These are phyloP conservation scores for Odocoileus virginianus DNA, from an alignment of 2,113 vertebrate genomes.

Conservation along the genomic window DNA sequence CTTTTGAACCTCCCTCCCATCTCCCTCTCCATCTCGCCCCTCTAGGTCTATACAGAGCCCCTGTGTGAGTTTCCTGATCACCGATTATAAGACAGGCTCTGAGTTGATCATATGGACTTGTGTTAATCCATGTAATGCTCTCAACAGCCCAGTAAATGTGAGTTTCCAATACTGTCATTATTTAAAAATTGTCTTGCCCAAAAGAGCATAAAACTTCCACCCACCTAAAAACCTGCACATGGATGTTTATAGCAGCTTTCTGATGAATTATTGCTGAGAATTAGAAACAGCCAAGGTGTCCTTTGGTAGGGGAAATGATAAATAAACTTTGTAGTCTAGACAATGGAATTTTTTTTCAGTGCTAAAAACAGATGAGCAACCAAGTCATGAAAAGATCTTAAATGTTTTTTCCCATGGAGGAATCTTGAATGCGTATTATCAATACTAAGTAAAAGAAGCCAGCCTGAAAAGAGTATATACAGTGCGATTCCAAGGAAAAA, in stretches of 20 bases:
- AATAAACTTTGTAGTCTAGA: not conserved
- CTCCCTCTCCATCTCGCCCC: fast-evolving
- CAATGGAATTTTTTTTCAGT: not conserved
- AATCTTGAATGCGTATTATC: not conserved
- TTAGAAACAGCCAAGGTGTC: not conserved
- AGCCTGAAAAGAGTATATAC: not conserved
- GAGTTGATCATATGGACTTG: not conserved
- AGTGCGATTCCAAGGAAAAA: not conserved
- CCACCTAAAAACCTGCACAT: not conserved
- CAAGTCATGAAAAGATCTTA: not conserved
- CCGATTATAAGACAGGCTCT: not conserved
- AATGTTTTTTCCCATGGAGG: not conserved
- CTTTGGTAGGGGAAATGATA: not conserved
- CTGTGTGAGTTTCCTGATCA: not conserved
- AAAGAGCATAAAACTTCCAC: not conserved
- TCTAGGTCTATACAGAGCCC: not conserved
- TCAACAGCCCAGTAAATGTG: not conserved
- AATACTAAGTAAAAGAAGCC: not conserved
- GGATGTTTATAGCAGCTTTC: not conserved
- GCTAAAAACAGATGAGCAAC: not conserved
- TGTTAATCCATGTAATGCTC: not conserved
- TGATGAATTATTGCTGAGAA: not conserved
- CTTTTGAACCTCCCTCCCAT: not conserved
- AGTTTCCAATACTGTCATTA: not conserved
- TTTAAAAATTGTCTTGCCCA: not conserved